Percentiles rank a stretch among this genome's conserved stretches.
Conservation (phyloP, 2,888 invertebrate species). For the Cryptocephalus moraei region DNA sequence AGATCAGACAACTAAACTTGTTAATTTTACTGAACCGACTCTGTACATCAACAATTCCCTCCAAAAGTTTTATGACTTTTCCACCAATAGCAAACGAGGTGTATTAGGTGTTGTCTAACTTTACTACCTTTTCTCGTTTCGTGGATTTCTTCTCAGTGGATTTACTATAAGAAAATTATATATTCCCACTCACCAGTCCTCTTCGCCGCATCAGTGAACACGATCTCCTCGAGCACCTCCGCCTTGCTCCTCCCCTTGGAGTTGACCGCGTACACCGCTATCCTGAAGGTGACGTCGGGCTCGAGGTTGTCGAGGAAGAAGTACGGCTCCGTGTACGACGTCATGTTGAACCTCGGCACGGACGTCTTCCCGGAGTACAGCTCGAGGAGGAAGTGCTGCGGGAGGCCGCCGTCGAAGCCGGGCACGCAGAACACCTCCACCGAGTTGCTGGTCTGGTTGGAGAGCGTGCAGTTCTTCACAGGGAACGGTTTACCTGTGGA, state of each 20-base stretch:
- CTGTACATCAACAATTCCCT: too few relatives aligned
- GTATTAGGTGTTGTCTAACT: too few relatives aligned
- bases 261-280: constrained; percentile 70
- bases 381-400: constrained; percentile 76
- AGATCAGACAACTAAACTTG: too few relatives aligned
- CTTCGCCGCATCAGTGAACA: constrained; percentile 71
- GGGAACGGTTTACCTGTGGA: constrained; percentile 69
- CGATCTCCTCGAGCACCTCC: constrained; percentile 63
- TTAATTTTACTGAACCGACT: too few relatives aligned
- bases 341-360: constrained; percentile 49
- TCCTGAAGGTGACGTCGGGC: constrained; percentile 67
- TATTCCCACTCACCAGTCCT: constrained; percentile 48
- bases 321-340: constrained; percentile 54
- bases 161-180: too few relatives aligned
- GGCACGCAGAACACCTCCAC: constrained; percentile 68
- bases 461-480: constrained; percentile 74
- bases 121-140: too few relatives aligned
- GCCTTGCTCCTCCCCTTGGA: constrained; percentile 70
- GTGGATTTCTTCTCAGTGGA: too few relatives aligned
- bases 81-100: too few relatives aligned
- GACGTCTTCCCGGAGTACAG: constrained; percentile 47
- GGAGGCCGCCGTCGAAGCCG: constrained; percentile 82
- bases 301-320: constrained; percentile 72
- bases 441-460: constrained; percentile 75
- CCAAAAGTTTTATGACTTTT: too few relatives aligned